phyloP scores from a whole-genome alignment of 2,888 invertebrate genomes.

The Sipha maydis region DNA sequence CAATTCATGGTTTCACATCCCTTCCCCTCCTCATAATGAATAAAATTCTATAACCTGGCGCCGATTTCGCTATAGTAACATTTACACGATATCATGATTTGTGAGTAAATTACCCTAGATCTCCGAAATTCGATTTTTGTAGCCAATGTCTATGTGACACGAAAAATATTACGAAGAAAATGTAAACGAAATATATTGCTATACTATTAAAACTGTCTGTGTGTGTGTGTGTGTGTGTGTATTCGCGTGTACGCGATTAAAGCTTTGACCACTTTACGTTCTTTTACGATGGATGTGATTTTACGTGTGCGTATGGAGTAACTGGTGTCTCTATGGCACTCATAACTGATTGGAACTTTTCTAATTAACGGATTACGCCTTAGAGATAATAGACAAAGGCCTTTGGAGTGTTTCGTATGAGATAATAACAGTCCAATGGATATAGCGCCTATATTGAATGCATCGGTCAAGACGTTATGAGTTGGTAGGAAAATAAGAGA shows the following conservation, averaged over 20 bases:
- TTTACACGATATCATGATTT: too few relatives aligned
- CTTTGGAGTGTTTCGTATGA: neutral
- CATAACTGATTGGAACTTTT: constrained; percentile 54
- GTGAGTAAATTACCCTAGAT: too few relatives aligned
- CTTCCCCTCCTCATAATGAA: too few relatives aligned
- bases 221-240: neutral
- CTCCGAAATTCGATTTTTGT: too few relatives aligned
- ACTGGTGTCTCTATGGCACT: neutral
- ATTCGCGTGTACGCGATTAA: neutral
- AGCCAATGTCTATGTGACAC: too few relatives aligned
- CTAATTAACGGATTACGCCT: constrained; percentile 58
- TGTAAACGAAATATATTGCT: too few relatives aligned
- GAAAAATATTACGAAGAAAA: too few relatives aligned
- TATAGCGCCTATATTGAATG: neutral
- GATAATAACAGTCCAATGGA: neutral
- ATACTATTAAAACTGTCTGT: too few relatives aligned
- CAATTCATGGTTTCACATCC: too few relatives aligned
- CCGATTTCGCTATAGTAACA: too few relatives aligned
- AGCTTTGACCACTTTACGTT: neutral
- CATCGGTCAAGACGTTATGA: neutral
- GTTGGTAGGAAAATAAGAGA: neutral
- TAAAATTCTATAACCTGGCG: too few relatives aligned
- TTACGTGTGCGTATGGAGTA: neutral
- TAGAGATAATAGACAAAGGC: constrained; percentile 8
- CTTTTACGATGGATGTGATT: neutral